Conservation (phyloP, 2,888 invertebrate species). For the Drosophila imparisetae region DNA sequence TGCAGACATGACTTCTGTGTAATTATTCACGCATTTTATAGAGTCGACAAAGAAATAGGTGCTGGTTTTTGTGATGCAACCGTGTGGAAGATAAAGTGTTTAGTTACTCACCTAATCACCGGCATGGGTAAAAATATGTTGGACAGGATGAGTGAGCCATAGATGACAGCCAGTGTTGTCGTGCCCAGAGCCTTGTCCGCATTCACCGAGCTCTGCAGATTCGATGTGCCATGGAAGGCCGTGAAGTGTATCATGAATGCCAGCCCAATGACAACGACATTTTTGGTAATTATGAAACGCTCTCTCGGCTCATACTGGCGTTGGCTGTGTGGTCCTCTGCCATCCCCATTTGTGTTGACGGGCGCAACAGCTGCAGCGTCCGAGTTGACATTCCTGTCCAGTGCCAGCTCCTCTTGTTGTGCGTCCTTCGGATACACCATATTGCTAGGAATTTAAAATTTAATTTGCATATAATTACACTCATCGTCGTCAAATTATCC, state of each 20-base stretch:
- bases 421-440: slow-evolving; percentile 46
- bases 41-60: not conserved
- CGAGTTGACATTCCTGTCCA: slow-evolving; percentile 42
- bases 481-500: not conserved
- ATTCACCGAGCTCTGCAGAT: slow-evolving; percentile 94
- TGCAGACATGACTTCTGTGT: not conserved
- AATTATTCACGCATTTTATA: slow-evolving; percentile 8
- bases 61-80: not conserved
- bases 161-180: slow-evolving; percentile 93
- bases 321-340: slow-evolving; percentile 38
- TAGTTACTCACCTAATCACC: slow-evolving; percentile 89
- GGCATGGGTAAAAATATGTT: slow-evolving; percentile 95
- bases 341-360: slow-evolving; percentile 25
- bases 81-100: slow-evolving; percentile 2
- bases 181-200: slow-evolving; percentile 93
- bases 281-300: slow-evolving; percentile 92
- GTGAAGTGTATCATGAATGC: slow-evolving; percentile 97
- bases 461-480: not conserved
- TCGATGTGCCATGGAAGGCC: slow-evolving; percentile 94
- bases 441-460: not conserved
- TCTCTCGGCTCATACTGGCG: slow-evolving; percentile 86
- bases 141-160: slow-evolving; percentile 94
- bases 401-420: slow-evolving; percentile 61
- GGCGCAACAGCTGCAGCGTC: slow-evolving; percentile 13
- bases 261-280: slow-evolving; percentile 92